A percentile compares a stretch with the other conserved stretches of the same genome.
Conservation (phyloP, 2,797 vertebrate species). For the Denticeps clupeoides region DNA sequence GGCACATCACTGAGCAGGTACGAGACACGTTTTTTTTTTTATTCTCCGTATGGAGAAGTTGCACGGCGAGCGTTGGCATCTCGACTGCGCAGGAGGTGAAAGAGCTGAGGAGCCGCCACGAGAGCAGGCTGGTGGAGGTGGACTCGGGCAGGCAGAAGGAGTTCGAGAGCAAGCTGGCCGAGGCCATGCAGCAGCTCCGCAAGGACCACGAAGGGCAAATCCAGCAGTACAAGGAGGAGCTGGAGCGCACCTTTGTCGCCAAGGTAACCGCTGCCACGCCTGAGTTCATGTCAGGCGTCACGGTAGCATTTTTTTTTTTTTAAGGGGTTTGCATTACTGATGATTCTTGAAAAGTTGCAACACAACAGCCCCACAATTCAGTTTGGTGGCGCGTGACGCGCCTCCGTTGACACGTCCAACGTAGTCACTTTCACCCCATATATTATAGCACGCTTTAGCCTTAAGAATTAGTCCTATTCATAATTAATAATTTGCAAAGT, state of each 20-base stretch:
- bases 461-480: too few relatives aligned
- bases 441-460: too few relatives aligned
- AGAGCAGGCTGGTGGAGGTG: conserved; percentile 60
- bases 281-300: too few relatives aligned
- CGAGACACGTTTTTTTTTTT: background rate
- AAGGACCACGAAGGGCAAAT: conserved; percentile 62
- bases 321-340: too few relatives aligned
- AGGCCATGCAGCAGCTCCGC: conserved; percentile 61
- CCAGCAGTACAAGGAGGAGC: conserved; percentile 64
- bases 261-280: conserved; percentile 50
- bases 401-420: too few relatives aligned
- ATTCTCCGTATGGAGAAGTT: background rate
- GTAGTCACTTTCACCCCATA: too few relatives aligned
- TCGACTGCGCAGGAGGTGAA: conserved; percentile 52
- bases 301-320: too few relatives aligned
- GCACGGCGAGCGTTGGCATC: background rate
- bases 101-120: conserved; percentile 55
- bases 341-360: too few relatives aligned
- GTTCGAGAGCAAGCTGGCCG: conserved; percentile 58
- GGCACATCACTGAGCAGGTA: conserved; percentile 63
- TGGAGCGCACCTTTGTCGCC: conserved; percentile 55
- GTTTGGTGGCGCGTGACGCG: too few relatives aligned
- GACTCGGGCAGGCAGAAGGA: conserved; percentile 53
- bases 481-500: too few relatives aligned
- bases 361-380: too few relatives aligned